These are phyloP conservation scores for Drosophila hamatofila DNA, from an alignment of 2,888 invertebrate genomes.

Conservation along the genomic window DNA sequence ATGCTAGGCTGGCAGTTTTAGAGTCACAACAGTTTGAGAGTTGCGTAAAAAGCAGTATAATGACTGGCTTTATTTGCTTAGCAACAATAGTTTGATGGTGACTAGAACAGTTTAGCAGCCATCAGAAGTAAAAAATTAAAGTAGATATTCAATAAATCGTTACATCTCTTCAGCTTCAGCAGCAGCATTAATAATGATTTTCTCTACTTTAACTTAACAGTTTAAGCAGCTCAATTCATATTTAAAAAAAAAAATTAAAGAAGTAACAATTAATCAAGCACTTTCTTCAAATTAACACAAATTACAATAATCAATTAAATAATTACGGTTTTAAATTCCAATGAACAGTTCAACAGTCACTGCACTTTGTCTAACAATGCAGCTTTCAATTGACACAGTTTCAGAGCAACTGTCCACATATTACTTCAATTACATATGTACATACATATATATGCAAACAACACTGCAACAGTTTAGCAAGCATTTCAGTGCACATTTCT, in stretches of 20 bases:
- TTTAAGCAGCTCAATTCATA: too few species aligned
- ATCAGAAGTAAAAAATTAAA: too few species aligned
- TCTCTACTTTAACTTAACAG: too few species aligned
- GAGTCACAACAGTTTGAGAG: neutral
- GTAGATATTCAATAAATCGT: too few species aligned
- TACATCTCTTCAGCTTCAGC: too few species aligned
- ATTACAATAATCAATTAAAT: neutral
- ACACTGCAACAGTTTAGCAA: too few species aligned
- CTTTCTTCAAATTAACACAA: neutral
- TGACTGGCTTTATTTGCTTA: neutral
- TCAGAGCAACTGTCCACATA: neutral
- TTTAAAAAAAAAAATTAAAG: too few species aligned
- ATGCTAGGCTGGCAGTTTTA: neutral
- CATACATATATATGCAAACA: neutral
- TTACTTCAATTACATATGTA: neutral
- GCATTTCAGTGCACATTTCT: too few species aligned
- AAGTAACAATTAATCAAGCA: too few species aligned
- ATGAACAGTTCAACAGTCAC: neutral
- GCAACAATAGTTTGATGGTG: neutral
- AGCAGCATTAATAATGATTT: too few species aligned
- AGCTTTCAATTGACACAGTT: neutral
- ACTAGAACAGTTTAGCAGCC: neutral
- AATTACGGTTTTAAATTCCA: neutral
- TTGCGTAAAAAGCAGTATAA: neutral
- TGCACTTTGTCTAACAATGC: neutral